Conservation (phyloP, 2,797 vertebrate genomes). For the Miichthys miiuy region DNA sequence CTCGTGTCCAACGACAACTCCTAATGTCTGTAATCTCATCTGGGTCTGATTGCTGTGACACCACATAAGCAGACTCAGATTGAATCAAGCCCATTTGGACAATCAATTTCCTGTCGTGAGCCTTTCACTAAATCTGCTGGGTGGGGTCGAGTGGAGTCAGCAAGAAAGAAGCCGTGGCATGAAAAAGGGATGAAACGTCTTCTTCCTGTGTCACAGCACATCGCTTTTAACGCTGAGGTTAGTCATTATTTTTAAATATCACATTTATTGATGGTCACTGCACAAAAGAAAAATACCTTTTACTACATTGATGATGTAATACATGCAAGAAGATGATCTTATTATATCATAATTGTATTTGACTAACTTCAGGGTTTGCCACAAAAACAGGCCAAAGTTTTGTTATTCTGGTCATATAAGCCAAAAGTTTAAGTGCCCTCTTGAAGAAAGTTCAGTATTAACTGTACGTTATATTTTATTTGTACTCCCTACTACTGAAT, state of each 20-base stretch:
- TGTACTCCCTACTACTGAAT: neutral
- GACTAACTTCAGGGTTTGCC: too few species aligned
- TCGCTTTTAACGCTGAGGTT: too few species aligned
- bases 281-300: neutral
- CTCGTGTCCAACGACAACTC: slow-evolving; percentile 39
- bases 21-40: slow-evolving; percentile 75
- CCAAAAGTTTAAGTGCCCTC: neutral
- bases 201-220: neutral
- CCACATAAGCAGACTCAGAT: slow-evolving; percentile 60
- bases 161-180: neutral
- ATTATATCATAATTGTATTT: neutral
- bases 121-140: slow-evolving; percentile 48
- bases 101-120: slow-evolving; percentile 70
- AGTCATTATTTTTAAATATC: neutral
- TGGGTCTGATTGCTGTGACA: slow-evolving; percentile 67
- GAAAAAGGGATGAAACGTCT: neutral
- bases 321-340: too few species aligned
- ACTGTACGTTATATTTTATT: neutral
- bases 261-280: neutral
- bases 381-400: neutral
- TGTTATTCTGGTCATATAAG: neutral
- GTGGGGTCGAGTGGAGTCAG: slow-evolving; percentile 12
- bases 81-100: slow-evolving; percentile 69
- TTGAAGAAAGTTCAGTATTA: neutral
- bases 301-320: neutral